phyloP scores from a whole-genome alignment of 2,113 vertebrate species.

The Apteryx mantelli region DNA sequence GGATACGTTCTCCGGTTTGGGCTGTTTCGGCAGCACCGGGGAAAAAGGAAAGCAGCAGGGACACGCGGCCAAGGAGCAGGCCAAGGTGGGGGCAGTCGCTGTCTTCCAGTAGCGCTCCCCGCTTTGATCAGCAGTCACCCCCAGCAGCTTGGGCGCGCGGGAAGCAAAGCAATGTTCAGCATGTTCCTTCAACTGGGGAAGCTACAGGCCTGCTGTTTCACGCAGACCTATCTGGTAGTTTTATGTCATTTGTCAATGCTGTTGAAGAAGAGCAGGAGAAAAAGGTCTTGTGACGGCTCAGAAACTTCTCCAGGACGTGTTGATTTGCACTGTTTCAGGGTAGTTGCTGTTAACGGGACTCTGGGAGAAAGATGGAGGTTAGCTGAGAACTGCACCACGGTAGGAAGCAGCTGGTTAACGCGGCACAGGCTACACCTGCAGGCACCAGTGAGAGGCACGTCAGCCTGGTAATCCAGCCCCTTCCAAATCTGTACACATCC shows the following conservation, averaged over 20 bases:
- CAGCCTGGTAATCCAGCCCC: background rate
- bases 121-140: background rate
- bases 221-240: background rate
- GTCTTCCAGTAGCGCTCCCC: background rate
- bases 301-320: background rate
- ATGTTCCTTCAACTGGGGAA: background rate
- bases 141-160: background rate
- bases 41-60: background rate
- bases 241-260: background rate
- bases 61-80: background rate
- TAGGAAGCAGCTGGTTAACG: background rate
- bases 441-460: background rate
- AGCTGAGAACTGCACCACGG: background rate
- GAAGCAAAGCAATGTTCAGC: background rate
- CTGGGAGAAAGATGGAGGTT: background rate
- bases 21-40: background rate
- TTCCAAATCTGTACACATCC: background rate
- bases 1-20: rapidly evolving
- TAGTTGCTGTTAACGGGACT: background rate
- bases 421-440: background rate
- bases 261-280: background rate
- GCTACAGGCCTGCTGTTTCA: background rate
- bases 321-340: background rate
- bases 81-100: no score
- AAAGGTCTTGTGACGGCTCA: background rate